Percentiles rank a stretch among this genome's conserved stretches.
Conservation (phyloP, 2,797 vertebrate species). For the Pseudochromis fuscus region DNA sequence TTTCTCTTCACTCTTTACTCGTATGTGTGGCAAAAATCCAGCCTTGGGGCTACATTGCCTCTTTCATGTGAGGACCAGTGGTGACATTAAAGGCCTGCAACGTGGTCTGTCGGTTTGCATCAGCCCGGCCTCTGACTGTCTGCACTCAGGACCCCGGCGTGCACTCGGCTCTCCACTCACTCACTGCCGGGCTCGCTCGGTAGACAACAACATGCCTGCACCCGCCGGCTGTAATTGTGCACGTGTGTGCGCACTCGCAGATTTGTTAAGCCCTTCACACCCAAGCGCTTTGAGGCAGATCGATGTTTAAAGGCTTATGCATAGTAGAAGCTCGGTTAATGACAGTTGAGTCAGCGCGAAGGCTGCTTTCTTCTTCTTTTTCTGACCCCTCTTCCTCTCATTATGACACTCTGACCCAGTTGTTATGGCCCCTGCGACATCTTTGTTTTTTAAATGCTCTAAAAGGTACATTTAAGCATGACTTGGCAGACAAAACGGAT, state of each 20-base stretch:
- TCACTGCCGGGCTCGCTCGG: conserved; percentile 50
- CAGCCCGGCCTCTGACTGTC: conserved; percentile 69
- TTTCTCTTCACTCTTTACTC: conserved; percentile 45
- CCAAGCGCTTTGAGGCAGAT: conserved; percentile 52
- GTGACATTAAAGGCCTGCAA: conserved; percentile 83
- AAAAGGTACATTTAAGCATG: conserved; percentile 35
- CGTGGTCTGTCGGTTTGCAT: conserved; percentile 80
- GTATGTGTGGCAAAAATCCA: conserved; percentile 61
- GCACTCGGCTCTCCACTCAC: conserved; percentile 38
- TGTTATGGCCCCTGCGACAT: conserved; percentile 13
- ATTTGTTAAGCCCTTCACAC: conserved; percentile 56
- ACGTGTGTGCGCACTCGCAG: conserved; percentile 49
- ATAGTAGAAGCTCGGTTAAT: conserved; percentile 56
- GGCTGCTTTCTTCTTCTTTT: conserved; percentile 11
- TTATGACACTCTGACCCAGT: conserved; percentile 47
- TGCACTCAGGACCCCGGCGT: conserved; percentile 35
- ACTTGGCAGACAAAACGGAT: conserved; percentile 53
- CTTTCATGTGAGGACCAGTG: conserved; percentile 81
- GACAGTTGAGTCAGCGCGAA: conserved; percentile 45
- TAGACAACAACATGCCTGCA: conserved; percentile 50
- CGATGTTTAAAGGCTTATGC: conserved; percentile 65
- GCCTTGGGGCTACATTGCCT: conserved; percentile 76
- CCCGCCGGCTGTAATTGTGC: conserved; percentile 48
- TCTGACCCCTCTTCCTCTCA: conserved; percentile 1
- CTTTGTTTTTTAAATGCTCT: conserved; percentile 41